Conservation (phyloP, 92 coral and sea anemone species). For the Epizoanthus stellaris region DNA sequence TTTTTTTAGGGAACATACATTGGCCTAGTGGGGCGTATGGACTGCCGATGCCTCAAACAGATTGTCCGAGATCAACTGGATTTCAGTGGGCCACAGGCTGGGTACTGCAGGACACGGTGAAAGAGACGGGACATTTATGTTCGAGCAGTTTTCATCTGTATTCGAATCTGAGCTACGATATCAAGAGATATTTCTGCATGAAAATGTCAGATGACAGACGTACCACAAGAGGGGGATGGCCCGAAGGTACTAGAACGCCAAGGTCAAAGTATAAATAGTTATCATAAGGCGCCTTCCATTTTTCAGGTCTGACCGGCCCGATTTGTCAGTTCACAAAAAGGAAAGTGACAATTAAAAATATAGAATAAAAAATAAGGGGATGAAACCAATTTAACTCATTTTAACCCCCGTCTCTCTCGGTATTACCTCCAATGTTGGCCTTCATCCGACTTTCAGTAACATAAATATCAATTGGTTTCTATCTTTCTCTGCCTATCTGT, state of each 20-base stretch:
- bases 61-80: slow-evolving; percentile 74
- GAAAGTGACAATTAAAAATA: no score
- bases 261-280: no score
- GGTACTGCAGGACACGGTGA: slow-evolving; percentile 72
- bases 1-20: slow-evolving; percentile 3
- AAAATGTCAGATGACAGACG: slow-evolving; percentile 31
- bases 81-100: slow-evolving; percentile 69
- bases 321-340: no score
- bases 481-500: no score
- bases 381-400: no score
- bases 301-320: no score
- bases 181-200: slow-evolving; percentile 78
- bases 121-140: slow-evolving; percentile 42
- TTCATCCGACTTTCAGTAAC: no score
- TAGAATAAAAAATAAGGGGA: no score
- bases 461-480: not conserved
- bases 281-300: no score
- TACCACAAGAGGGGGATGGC: slow-evolving; percentile 41
- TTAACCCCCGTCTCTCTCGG: no score
- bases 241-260: slow-evolving; percentile 39
- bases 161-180: slow-evolving; percentile 13
- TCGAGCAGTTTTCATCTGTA: slow-evolving; percentile 60
- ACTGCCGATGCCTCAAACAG: slow-evolving; percentile 69
- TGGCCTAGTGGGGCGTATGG: slow-evolving; percentile 87
- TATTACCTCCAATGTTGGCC: no score